A percentile compares a stretch with the other conserved stretches of the same genome.
phyloP scores from a whole-genome alignment of 2,888 invertebrate genomes.

The Agrochola litura region DNA sequence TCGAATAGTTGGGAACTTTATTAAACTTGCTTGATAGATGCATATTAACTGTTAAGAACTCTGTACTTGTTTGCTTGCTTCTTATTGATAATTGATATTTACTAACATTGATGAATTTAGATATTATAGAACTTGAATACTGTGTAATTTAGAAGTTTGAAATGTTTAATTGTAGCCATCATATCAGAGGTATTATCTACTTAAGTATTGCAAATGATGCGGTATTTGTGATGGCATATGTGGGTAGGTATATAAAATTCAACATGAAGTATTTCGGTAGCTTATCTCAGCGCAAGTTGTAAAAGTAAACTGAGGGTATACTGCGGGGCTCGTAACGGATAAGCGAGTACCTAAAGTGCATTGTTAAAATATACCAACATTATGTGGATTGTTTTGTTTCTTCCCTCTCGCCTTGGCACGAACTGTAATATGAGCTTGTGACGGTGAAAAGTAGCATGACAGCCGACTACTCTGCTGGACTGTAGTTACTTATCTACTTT shows the following conservation, averaged over 20 bases:
- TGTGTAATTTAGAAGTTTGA: not conserved
- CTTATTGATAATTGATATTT: constrained; percentile 11
- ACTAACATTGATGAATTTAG: constrained; percentile 11
- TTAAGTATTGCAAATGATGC: not conserved
- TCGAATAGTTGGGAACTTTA: constrained; percentile 57
- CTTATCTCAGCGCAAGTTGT: constrained; percentile 55
- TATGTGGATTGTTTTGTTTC: constrained; percentile 36
- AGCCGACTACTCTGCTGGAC: not conserved
- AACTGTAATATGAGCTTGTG: not conserved
- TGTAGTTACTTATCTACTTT: not conserved
- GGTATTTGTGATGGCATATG: constrained; percentile 19
- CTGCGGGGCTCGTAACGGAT: constrained; percentile 42
- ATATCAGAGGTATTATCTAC: not conserved
- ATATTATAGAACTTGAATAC: constrained; percentile 6
- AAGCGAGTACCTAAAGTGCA: constrained; percentile 52
- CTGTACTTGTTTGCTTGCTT: constrained; percentile 16
- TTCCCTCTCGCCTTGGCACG: not conserved
- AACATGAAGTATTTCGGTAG: constrained; percentile 38
- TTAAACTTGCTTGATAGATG: constrained; percentile 44
- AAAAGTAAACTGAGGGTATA: constrained; percentile 55
- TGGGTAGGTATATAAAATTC: constrained; percentile 33
- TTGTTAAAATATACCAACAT: constrained; percentile 50
- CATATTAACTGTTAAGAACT: constrained; percentile 22
- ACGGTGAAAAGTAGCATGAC: not conserved
- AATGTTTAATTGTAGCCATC: not conserved